Conservation (phyloP, 2,113 vertebrate genomes). For the Coreoperca whiteheadi region DNA sequence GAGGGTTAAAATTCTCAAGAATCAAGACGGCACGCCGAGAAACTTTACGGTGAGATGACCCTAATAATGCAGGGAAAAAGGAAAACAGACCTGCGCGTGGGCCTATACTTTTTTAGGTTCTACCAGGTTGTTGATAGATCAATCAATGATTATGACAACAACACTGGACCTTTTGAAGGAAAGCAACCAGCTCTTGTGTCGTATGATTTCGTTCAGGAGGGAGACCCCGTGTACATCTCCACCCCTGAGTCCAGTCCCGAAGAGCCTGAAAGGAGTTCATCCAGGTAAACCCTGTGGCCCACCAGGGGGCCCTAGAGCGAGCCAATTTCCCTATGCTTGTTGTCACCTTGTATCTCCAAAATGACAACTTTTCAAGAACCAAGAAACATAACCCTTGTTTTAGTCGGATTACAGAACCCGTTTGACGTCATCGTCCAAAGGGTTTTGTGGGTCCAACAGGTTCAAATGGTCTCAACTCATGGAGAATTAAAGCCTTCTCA, state of each 20-base stretch:
- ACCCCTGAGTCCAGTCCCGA: constrained; percentile 70
- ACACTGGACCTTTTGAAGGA: too few species aligned
- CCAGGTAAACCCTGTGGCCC: constrained; percentile 70
- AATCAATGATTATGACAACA: too few species aligned
- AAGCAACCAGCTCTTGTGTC: neutral
- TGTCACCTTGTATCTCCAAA: neutral
- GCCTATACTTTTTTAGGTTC: too few species aligned
- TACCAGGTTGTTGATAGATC: neutral
- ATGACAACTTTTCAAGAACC: neutral
- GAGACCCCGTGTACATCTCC: constrained; percentile 82
- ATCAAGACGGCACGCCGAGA: constrained; percentile 74
- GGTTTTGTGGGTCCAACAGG: neutral
- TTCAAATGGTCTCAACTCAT: neutral
- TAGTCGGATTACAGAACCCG: neutral
- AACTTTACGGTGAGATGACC: constrained; percentile 80
- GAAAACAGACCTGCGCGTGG: too few species aligned
- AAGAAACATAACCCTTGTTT: neutral
- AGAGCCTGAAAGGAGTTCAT: constrained; percentile 76
- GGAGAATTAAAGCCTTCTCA: too few species aligned
- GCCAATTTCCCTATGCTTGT: neutral
- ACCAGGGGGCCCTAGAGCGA: constrained; percentile 14
- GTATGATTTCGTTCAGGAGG: constrained; percentile 71
- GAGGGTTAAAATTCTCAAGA: constrained; percentile 83
- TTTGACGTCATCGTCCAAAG: neutral
- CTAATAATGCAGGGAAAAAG: too few species aligned